Percentiles rank a stretch among this genome's conserved stretches.
phyloP scores from a whole-genome alignment of 2,888 invertebrate species.

The Luffia ferchaultella region DNA sequence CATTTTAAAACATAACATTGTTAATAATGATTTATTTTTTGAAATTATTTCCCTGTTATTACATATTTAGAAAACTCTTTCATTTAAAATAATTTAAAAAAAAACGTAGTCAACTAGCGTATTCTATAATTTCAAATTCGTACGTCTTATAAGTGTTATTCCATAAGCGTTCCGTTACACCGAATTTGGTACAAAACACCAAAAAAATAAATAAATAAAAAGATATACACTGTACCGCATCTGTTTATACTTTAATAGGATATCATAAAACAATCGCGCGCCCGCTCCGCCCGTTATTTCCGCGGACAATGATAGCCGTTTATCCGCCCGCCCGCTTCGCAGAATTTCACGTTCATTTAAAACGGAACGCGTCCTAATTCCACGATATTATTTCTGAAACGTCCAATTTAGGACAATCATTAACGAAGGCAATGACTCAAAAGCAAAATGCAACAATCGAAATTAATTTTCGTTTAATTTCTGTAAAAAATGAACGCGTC shows the following conservation, averaged over 20 bases:
- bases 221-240: slow-evolving; percentile 12
- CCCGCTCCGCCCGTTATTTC: slow-evolving; percentile 20
- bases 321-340: slow-evolving; percentile 38
- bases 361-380: background rate
- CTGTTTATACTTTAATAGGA: slow-evolving; percentile 32
- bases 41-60: no score
- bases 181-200: no score
- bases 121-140: no score
- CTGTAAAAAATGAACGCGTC: background rate
- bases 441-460: background rate
- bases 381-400: background rate
- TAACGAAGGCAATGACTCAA: background rate
- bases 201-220: background rate
- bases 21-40: no score
- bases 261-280: slow-evolving; percentile 40
- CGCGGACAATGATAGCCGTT: slow-evolving; percentile 44
- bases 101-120: no score
- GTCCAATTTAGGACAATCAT: background rate
- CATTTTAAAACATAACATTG: no score
- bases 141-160: no score
- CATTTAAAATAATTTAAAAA: no score
- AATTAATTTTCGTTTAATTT: background rate
- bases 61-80: no score
- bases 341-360: no score
- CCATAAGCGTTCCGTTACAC: no score